Evolutionary conservation across 2,888 invertebrate species (phyloP), one percentile per base, ranked within the genome.

Genomic region (Mamestra brassicae): DNA sequence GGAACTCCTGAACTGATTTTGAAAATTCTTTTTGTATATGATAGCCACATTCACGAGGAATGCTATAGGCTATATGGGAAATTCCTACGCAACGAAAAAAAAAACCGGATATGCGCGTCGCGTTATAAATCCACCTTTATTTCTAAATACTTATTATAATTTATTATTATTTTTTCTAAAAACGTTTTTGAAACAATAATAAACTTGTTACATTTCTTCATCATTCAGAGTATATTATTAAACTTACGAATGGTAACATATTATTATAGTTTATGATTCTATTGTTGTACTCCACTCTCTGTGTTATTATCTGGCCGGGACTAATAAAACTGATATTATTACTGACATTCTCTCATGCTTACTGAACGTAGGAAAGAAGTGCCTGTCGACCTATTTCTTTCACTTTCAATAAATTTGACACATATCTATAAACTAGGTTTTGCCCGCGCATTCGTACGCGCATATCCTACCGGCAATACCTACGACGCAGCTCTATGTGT

Each of bases 151-250:
- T 26, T 26, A 26, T 26, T 26, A 26, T 26, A 26, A n/a, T n/a
- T n/a, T n/a, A n/a, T n/a, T 4, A 38, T 38, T 38, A 1, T 38
- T 38, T 38, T 38, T 38, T 38, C 38, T 36, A 74, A 8, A 17
- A 36, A 74, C 15, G 8, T 36, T 73, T 45, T 38, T 58, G 34
- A 58, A 50, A 50, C 3, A 58, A 75, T 47, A 73, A 45, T 45
- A 75, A 63, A 17, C 13, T 55, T 54, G 52, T 76, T 34, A 54
- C 11, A 74, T 47, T 58, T 47, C 36, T 38, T 76, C 47, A 13
- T 17, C 54, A 76, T 34, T 38, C 38, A 64, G 64, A 64, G 47
- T 38, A 76, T 47, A 26, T 74, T 74, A 75, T 73, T 73, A 34
- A 55, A 63, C 10, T 75, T 75, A 47, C 11, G 36, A 75, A 74